These are phyloP conservation scores for Zeugodacus cucurbitae DNA, from an alignment of 1,140 invertebrate species.

Conservation along the genomic window DNA sequence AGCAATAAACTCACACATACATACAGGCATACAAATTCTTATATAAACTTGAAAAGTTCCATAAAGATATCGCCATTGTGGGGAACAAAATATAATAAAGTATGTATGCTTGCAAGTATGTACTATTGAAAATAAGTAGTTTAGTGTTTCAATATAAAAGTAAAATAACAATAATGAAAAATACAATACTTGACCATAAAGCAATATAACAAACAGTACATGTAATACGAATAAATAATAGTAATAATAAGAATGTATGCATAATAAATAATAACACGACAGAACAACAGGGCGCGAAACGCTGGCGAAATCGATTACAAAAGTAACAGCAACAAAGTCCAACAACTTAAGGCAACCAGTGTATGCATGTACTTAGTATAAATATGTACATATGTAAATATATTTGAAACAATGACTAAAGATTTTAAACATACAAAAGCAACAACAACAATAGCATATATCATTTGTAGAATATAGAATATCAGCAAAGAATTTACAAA, in stretches of 20 bases:
- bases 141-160: neutral
- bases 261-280: neutral
- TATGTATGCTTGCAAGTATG: neutral
- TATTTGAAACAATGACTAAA: neutral
- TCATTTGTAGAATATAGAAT: neutral
- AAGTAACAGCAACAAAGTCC: neutral
- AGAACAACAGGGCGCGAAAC: slow-evolving; percentile 7
- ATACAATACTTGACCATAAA: neutral
- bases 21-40: neutral
- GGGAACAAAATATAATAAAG: neutral
- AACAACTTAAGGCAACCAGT: neutral
- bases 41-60: neutral
- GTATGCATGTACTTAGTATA: neutral
- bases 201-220: neutral
- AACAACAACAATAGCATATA: neutral
- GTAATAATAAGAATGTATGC: neutral
- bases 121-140: neutral
- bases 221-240: neutral
- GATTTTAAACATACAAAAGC: neutral
- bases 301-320: slow-evolving; percentile 5
- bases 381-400: neutral
- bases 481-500: neutral
- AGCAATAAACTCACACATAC: neutral
- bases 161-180: neutral
- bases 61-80: neutral